Evolutionary conservation across 2,797 vertebrate species (phyloP).

Genomic region (Cirrhinus molitorella): DNA sequence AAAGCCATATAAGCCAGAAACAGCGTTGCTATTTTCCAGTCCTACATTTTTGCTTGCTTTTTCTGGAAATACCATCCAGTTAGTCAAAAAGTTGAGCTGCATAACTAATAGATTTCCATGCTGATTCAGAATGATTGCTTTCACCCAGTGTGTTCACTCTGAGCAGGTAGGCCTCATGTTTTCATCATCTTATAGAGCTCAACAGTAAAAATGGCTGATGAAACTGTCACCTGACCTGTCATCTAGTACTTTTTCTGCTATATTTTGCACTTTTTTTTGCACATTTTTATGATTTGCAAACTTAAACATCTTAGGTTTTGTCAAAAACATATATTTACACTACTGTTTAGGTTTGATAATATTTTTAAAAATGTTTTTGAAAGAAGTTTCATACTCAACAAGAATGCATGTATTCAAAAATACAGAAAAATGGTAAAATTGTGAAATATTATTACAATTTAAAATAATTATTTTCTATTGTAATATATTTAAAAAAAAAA

Average conservation of each 20-base stretch:
- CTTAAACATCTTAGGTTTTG: neutral
- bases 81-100: neutral
- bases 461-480: neutral
- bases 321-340: neutral
- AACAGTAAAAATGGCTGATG: neutral
- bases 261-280: neutral
- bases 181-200: neutral
- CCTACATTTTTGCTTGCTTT: neutral
- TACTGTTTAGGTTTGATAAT: neutral
- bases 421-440: neutral
- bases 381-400: neutral
- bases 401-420: neutral
- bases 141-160: constrained; percentile 18
- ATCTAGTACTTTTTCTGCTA: neutral
- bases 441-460: neutral
- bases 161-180: constrained; percentile 31
- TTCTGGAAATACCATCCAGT: neutral
- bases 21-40: neutral
- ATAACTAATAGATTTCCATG: neutral
- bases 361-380: neutral
- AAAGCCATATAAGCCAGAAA: neutral
- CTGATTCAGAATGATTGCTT: constrained; percentile 17
- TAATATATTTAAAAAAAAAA: too few relatives aligned
- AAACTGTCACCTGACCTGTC: neutral
- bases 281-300: neutral